These are phyloP conservation scores for Drosophila triauraria DNA, from an alignment of 1,140 invertebrate species.

Conservation along the genomic window DNA sequence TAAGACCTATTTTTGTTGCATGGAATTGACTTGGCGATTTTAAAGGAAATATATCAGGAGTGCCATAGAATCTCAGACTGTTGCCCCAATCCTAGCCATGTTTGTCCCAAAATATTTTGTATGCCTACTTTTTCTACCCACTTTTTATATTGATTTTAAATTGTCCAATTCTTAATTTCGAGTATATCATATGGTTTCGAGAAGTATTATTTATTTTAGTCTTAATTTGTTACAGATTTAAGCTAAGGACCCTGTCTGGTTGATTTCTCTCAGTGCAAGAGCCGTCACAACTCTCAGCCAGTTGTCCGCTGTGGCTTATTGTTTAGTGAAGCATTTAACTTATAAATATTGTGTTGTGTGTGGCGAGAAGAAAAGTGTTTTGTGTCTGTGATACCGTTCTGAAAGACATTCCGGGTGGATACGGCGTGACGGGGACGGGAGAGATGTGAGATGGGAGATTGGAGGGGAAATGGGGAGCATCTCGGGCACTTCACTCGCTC, in stretches of 20 bases:
- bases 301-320: slow-evolving; percentile 66
- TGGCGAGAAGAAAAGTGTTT: slow-evolving; percentile 77
- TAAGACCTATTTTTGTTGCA: too few species aligned
- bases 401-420: slow-evolving; percentile 56
- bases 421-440: not conserved
- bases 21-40: too few species aligned
- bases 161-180: too few species aligned
- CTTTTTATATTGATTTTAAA: too few species aligned
- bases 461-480: slow-evolving; percentile 24
- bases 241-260: not conserved
- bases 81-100: too few species aligned
- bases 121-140: too few species aligned
- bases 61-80: too few species aligned
- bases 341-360: slow-evolving; percentile 78
- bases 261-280: slow-evolving; percentile 9
- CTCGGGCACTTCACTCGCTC: slow-evolving; percentile 43
- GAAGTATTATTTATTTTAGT: too few species aligned
- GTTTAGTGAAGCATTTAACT: slow-evolving; percentile 83
- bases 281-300: slow-evolving; percentile 15
- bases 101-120: too few species aligned
- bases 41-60: too few species aligned
- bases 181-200: too few species aligned
- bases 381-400: slow-evolving; percentile 80
- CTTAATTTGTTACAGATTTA: too few species aligned
- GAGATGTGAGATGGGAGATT: slow-evolving; percentile 1